Evolutionary conservation across 2,113 vertebrate species (phyloP).

Genomic region (Stegastes partitus): DNA sequence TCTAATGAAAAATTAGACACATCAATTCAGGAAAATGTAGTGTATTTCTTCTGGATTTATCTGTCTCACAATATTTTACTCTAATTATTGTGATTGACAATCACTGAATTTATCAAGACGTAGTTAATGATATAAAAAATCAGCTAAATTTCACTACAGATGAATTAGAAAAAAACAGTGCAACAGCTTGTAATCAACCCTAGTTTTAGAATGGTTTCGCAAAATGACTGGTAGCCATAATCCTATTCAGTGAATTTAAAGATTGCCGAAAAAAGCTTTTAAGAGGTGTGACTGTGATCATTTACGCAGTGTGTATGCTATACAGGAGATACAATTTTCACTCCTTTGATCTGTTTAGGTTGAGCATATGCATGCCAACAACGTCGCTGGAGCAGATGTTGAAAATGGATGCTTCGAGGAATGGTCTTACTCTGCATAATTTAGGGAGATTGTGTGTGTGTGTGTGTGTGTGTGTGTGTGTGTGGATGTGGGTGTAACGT

Average conservation of each 20-base stretch:
- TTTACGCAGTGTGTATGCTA: conserved; percentile 21
- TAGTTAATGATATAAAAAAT: not conserved
- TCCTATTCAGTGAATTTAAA: conserved; percentile 28
- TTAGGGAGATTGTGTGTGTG: conserved; percentile 60
- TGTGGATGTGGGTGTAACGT: conserved; percentile 55
- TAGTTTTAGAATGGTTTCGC: conserved; percentile 1
- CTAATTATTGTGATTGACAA: conserved; percentile 8
- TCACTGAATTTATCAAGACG: conserved; percentile 24
- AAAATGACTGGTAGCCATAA: conserved; percentile 32
- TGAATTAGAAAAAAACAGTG: conserved; percentile 3
- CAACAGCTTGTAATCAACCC: not conserved
- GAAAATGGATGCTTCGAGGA: conserved; percentile 74
- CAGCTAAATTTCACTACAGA: not conserved
- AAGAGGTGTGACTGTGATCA: conserved; percentile 44
- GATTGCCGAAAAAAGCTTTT: not conserved
- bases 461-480: conserved; percentile 37
- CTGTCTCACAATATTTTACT: not conserved
- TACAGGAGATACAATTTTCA: conserved; percentile 25
- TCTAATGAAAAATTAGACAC: conserved; percentile 42
- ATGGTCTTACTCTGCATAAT: conserved; percentile 76
- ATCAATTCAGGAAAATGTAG: conserved; percentile 23
- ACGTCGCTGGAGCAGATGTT: conserved; percentile 69
- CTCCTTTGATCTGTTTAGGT: conserved; percentile 61
- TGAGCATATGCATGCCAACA: conserved; percentile 63
- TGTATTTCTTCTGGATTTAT: not conserved